Base-by-base conservation (phyloP, 37 sponge, comb jelly and placozoan species). In the Theonella swinhoei region DNA sequence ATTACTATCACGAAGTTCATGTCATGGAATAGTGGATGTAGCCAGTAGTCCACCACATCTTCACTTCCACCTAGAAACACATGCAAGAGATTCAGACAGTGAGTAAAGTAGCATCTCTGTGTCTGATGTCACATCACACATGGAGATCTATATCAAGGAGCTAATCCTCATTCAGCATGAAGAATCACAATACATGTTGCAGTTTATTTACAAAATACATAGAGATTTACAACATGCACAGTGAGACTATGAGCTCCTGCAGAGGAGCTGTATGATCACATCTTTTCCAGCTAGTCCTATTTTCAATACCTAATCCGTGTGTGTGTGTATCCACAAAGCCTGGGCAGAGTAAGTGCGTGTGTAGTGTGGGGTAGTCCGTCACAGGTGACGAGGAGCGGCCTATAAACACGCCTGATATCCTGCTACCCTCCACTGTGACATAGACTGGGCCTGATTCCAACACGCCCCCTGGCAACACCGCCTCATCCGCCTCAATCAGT, bases 261-360 rank as follows among this genome's bases (percentile, higher is more conserved):
- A 47, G 54, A 14, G 14, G 54, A 47, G 54, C 54, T 47, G 11
- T 47, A 17, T 47, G n/a, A n/a, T n/a, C n/a, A n/a, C n/a, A n/a
- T n/a, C n/a, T n/a, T n/a, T n/a, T n/a, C n/a, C n/a, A n/a, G n/a
- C n/a, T n/a, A n/a, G n/a, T n/a, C n/a, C n/a, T n/a, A n/a, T n/a
- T n/a, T n/a, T 39, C 9, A 24, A n/a, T 72, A 82, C 83, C 83
- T 7, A 88, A 25, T 41, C 89, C 83, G 40, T 88, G 83, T 28
- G 82, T 88, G 63, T 88, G 83, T 4, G 75, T 76, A 63, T 88
- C 89, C 4, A 88, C 72, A 37, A 82, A 88, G 17, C 83, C 83
- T 0, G 89, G 89, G 30, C 64, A 9, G 14, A 88, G 20, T 25
- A 82, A 70, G 61, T 75, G 64, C 24, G 83, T 75, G 39, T 84